phyloP scores from a whole-genome alignment of 2,797 vertebrate species.

The Aratinga solstitialis region DNA sequence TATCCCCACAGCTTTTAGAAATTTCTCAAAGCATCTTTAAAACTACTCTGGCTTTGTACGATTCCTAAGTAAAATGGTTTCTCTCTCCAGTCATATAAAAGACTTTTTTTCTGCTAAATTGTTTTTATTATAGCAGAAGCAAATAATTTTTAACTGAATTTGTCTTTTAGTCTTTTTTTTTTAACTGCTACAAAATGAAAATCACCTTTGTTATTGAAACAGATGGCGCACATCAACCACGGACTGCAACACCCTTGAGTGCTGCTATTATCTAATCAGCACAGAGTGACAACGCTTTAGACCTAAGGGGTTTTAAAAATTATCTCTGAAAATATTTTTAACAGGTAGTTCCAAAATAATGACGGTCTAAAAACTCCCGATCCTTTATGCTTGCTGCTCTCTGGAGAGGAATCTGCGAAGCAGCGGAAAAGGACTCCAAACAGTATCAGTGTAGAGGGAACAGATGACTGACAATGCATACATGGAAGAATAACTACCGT shows the following conservation, averaged over 20 bases:
- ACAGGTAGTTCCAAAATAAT: not conserved
- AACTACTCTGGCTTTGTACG: not conserved
- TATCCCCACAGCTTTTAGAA: not conserved
- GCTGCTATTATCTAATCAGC: not conserved
- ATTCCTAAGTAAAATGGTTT: not conserved
- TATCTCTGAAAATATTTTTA: not conserved
- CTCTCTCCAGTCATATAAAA: not conserved
- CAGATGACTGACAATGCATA: not conserved
- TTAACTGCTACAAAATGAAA: not conserved
- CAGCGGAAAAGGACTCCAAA: not conserved
- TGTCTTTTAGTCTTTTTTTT: not conserved
- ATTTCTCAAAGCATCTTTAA: not conserved
- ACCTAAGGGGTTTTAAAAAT: not conserved
- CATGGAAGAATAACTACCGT: not conserved
- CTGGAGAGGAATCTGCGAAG: not conserved
- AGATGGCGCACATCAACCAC: not conserved
- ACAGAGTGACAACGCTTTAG: not conserved
- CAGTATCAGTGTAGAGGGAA: not conserved
- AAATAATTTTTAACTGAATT: not conserved
- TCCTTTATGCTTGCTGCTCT: not conserved
- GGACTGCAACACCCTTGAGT: not conserved
- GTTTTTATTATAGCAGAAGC: not conserved
- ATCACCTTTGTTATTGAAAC: not conserved
- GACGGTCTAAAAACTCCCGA: not conserved
- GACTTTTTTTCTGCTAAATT: not conserved